phyloP scores from a whole-genome alignment of 30 jellyfish, hydroid and myxozoan species.

The Cassiopea xamachana region DNA sequence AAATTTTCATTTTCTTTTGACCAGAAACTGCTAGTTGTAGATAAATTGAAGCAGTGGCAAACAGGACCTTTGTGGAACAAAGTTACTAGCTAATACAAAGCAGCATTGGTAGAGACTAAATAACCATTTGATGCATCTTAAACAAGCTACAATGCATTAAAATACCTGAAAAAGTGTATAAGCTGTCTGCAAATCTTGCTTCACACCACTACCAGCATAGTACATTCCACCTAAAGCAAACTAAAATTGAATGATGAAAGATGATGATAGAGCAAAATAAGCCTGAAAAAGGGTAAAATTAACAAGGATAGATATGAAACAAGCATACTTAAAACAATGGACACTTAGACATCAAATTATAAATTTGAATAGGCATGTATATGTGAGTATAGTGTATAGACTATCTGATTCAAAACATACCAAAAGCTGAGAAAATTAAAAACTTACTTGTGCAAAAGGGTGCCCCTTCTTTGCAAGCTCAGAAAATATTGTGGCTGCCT shows the following conservation, averaged over 20 bases:
- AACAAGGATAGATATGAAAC: neutral
- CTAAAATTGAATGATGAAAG: constrained; percentile 21
- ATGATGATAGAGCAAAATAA: neutral
- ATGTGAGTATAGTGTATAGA: no score
- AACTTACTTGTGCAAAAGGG: constrained; percentile 84
- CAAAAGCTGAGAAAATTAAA: neutral
- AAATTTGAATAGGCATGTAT: no score
- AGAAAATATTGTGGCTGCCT: constrained; percentile 76
- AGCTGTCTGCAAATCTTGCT: constrained; percentile 82
- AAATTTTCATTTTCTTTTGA: no score
- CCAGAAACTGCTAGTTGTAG: no score
- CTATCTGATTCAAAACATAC: no score
- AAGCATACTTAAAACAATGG: no score
- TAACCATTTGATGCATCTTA: neutral
- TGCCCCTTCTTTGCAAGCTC: constrained; percentile 93
- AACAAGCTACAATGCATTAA: neutral
- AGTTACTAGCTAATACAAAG: no score
- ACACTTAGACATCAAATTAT: no score
- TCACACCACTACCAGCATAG: constrained; percentile 84
- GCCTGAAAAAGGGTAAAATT: neutral
- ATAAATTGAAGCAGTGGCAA: no score
- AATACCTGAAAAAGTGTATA: constrained; percentile 88
- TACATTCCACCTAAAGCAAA: constrained; percentile 94
- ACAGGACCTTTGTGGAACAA: no score
- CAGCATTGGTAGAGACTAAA: neutral